Conservation (phyloP, 2,888 invertebrate genomes). For the Cryptus armator region DNA sequence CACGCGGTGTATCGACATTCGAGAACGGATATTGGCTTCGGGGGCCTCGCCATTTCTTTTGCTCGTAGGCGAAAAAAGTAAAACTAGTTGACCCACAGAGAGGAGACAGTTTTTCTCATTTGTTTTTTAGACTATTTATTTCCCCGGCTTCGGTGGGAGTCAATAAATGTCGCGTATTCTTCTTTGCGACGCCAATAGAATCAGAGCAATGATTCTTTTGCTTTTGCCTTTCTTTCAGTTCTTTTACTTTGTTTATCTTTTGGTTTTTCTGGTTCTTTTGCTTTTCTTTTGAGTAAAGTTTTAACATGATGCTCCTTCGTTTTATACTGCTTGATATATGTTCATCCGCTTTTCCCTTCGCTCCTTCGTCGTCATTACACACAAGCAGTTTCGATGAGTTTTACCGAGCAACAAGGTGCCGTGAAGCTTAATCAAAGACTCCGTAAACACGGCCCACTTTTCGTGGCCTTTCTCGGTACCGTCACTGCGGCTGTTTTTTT, state of each 20-base stretch:
- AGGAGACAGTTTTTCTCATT: background rate
- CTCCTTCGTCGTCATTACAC: background rate
- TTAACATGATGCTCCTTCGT: background rate
- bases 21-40: constrained; percentile 52
- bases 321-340: constrained; percentile 1
- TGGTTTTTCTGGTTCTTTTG: too few relatives aligned
- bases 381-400: constrained; percentile 23
- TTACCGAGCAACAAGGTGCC: constrained; percentile 60
- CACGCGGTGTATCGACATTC: constrained; percentile 14
- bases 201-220: too few relatives aligned
- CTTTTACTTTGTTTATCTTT: too few relatives aligned
- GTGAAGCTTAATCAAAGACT: constrained; percentile 74
- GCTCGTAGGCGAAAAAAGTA: background rate
- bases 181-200: background rate
- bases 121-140: background rate
- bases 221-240: too few relatives aligned
- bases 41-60: background rate
- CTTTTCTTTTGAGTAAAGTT: background rate
- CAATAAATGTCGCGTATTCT: background rate
- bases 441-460: constrained; percentile 75
- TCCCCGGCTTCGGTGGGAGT: background rate
- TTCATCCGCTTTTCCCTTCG: background rate
- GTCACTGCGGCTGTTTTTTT: constrained; percentile 10
- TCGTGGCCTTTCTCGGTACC: constrained; percentile 26
- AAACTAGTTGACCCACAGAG: background rate